Base-by-base conservation (phyloP, 2,113 vertebrate species). In the Xerus inauris region DNA sequence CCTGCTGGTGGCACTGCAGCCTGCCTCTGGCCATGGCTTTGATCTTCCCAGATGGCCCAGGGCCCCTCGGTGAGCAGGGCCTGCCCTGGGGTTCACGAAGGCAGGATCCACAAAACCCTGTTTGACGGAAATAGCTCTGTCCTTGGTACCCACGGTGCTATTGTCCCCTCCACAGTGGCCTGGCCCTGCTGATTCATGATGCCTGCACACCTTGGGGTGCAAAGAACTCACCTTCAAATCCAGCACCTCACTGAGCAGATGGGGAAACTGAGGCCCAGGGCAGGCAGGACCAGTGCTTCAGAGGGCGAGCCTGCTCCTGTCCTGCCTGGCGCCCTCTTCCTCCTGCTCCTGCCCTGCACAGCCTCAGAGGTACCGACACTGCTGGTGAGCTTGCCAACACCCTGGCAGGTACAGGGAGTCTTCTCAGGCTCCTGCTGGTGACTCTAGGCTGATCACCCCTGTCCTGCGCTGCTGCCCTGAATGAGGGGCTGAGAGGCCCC, bases 51-150 rank as follows among this genome's bases (percentile, higher is more conserved):
- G 62, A 4, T 35, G 0, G 0, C 94, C 69, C 32, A 1, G 65
- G 81, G 85, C 20, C 57, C 80, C 82, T 67, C 0, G 0, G 87
- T 42, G 88, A 73, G 87, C 73, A 24, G 10, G 64, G 83, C 69
- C 26, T 47, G 57, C 40, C 71, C 67, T 19, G 67, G 86, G 22
- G 40, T 5, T 75, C 14, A 8, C 64, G 8, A 65, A 65, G 32
- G 77, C 24, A 5, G 75, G 35, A 32, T 17, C 54, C 67, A 88
- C 64, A 95, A 76, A 94, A 81, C 80, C 65, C 42, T 77, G 57
- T 17, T 64, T 3, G 40, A 62, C 83, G 32, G 32, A 89, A 95
- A 96, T 93, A 97, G 96, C 89, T 86, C 69, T 77, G 93, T 42
- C 87, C 80, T 91, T 4, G 10, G 38, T 17, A 4, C 62, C 81